Evolutionary conservation across 1,140 invertebrate genomes (phyloP), one percentile per base, ranked within the genome.

Genomic region (Papilio machaon): DNA sequence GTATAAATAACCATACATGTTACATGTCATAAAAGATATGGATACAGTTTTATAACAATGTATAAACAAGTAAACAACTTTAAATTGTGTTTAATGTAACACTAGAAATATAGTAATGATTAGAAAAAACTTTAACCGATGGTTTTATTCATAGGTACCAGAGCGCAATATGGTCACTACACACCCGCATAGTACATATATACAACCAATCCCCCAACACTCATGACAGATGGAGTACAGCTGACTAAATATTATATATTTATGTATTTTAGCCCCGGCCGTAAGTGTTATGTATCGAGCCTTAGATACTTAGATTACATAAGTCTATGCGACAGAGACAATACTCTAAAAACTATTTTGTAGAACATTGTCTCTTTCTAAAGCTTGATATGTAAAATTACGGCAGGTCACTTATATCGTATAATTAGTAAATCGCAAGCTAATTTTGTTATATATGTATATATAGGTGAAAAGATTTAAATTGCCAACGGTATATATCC

Each of bases 61-160:
- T 92, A 94, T 94, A 94, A 92, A 92, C 89, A 91, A 89, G 91
- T 92, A 91, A 94, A 92, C 91, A 92, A 92, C 88, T 91, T 92
- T 84, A 88, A 94, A 91, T 90, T 81, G 91, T 92, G 90, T 92
- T 89, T 88, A 89, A 91, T 88, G 87, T 90, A 91, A 90, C 87
- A 85, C 89, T 91, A 92, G 86, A 88, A 88, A 90, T 87, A 89
- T 86, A 89, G 88, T 90, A 90, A 89, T 89, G 81, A 88, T 70
- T 92, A 92, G 89, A 92, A 90, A 78, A 93, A 92, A 89, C 83
- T 89, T 92, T 84, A 89, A 92, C 83, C 80, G 82, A 87, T 90
- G 88, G 86, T 83, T 91, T 43, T 90, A 91, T 89, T 90, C 86
- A 79, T 90, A 92, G 92, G 92, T 94, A 90, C 90, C 89, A 86